Conservation (phyloP, 92 coral and sea anemone species). For the Heteractis magnifica region DNA sequence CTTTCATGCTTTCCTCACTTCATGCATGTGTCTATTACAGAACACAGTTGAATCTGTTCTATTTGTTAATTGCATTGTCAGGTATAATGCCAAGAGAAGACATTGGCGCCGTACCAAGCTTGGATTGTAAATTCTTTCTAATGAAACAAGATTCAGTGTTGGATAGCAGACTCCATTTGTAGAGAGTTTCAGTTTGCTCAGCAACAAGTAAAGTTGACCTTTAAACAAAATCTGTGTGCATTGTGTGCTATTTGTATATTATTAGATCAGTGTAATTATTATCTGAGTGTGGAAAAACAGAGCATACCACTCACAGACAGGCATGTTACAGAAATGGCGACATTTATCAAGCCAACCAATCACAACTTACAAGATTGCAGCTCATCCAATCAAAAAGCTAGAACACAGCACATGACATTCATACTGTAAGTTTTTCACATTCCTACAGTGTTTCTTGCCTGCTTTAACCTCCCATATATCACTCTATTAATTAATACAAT, state of each 20-base stretch:
- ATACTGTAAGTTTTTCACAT: no score
- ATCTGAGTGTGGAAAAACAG: not conserved
- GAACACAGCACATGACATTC: no score
- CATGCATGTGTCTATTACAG: no score
- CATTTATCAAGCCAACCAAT: no score
- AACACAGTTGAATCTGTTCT: not conserved
- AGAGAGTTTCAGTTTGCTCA: constrained; percentile 5
- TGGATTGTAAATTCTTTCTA: constrained; percentile 68
- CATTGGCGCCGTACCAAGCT: constrained; percentile 99
- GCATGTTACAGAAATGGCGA: no score
- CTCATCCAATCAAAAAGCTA: no score
- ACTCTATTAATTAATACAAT: no score
- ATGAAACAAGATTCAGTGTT: constrained; percentile 12
- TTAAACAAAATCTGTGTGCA: not conserved
- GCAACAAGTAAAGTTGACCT: constrained; percentile 34
- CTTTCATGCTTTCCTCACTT: no score
- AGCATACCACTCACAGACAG: not conserved
- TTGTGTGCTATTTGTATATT: not conserved
- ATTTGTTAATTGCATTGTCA: not conserved
- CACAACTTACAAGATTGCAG: no score
- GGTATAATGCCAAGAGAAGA: constrained; percentile 99
- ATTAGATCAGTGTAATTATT: not conserved
- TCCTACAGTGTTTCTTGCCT: not conserved
- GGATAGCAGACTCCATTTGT: not conserved
- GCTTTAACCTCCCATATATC: not conserved